Base-by-base conservation (phyloP, 2,888 invertebrate species). In the Euproctis similis region DNA sequence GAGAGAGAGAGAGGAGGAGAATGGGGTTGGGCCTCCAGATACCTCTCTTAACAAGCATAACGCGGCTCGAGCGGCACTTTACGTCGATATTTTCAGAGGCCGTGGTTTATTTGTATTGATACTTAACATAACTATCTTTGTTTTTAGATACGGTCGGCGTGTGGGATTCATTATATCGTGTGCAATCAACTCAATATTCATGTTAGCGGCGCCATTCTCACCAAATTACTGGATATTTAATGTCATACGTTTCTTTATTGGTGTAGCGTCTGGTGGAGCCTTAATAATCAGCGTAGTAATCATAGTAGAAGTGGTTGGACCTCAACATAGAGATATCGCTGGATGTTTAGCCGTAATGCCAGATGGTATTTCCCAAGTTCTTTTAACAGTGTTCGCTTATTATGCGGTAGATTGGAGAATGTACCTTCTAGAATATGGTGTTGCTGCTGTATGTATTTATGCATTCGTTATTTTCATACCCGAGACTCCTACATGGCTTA, bases 211-310 rank as follows among this genome's bases (percentile, higher is more conserved):
- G n/a, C 88, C 91, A 1, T 75, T 89, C 26, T 86, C 89, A 1
- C 88, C 90, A 3, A 88, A 85, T 35, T 74, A 60, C 28, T 71
- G 68, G 67, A 45, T 52, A 3, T 91, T 92, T 46, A 82, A 89
- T 16, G 21, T 87, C 0, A 66, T 90, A 27, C 48, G 92, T 39
- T 90, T 92, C 50, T 56, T 91, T 4, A 86, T 88, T 12, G 92
- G 91, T 0, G 63, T 90, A 25, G 89, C 91, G 4, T 90, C 91
- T 1, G 92, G 92, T 23, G 93, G 93, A 8, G 89, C 89, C 0
- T 90, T 93, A 87, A 88, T 91, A 10, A 57, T 65, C 5, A 54
- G 60, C 10, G 31, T 68, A 14, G 62, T 74, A 5, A 66, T 88
- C 4, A 73, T 88, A 1, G 86, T 89, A 82, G 90, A 90, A 64